Base-by-base conservation (phyloP, 1,140 invertebrate species). In the Apocrypta bakeri region DNA sequence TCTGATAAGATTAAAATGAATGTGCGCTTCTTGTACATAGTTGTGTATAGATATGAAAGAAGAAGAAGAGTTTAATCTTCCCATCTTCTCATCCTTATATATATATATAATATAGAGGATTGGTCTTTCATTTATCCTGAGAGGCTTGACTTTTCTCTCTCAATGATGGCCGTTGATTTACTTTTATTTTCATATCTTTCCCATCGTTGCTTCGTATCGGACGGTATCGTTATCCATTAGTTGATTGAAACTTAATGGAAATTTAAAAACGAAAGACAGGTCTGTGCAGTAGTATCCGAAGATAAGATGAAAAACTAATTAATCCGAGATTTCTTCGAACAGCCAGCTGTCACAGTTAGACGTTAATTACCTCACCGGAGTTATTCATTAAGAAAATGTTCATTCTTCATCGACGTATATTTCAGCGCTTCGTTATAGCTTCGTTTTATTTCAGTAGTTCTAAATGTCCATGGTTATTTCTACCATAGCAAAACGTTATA, bases 161-260 rank as follows among this genome's bases (percentile, higher is more conserved):
- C 11, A 14, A 12, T 12, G 24, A 14, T 31, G 2, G 42, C 14
- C 63, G 56, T 12, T 6, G 14, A 24, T 31, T 33, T 64, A 29
- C 42, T 33, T 24, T 64, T 63, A 17, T 29, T 56, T 56, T 79
- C n/a, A 42, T 42, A 40, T 42, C 29, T 69, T 14, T 64, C 21
- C 21, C 48, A 4, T 56, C 48, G 31, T 72, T 37, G 12, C 25
- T 48, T 72, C 71, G n/a, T 75, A 25, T 68, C 40, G 25, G 25
- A 33, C 31, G 79, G 74, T 81, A 73, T 68, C 33, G 12, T 74
- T 66, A 27, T 31, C 80, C 80, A 82, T 82, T 82, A 82, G 80
- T 63, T 76, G 73, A 82, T 82, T 82, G 80, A 56, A 76, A 82
- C 31, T n/a, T 24, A 56, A 40, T 12, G 25, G 72, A 24, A 64